Evolutionary conservation across 1,140 invertebrate species (phyloP), one percentile per base, ranked within the genome.

Genomic region (Psix sp.): DNA sequence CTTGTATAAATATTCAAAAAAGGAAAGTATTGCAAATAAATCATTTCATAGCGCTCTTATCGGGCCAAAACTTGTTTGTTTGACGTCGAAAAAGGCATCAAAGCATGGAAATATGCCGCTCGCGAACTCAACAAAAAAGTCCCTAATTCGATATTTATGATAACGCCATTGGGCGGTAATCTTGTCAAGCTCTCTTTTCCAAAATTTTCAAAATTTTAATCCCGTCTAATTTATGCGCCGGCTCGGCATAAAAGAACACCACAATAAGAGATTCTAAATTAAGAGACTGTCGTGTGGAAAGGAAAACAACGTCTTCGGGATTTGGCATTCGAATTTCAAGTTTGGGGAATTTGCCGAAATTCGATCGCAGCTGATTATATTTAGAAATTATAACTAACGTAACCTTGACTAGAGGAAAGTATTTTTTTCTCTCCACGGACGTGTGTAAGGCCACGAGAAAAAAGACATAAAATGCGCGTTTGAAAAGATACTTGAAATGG

Each of bases 51-150:
- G 49, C 49, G 21, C 26, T 56, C 17, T 48, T 65, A 65, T 65
- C 49, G 13, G 29, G 21, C 42, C 46, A 65, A 65, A 65, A 65
- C 49, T 65, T 65, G 62, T 65, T 65, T 65, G 62, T 56, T 65
- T 48, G 35, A 33, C 48, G 36, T 20, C 26, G 36, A 42, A 48
- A 60, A 48, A 49, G 42, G 21, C 45, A 16, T 2, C 38, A 29
- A 51, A 51, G 52, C 59, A 45, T 18, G 18, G 29, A 49, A 62
- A 62, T 33, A 42, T 42, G 4, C 11, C 24, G 5, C 18, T 35
- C 13, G 42, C 60, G 35, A 29, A 56, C 31, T 17, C 11, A 40
- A 11, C 24, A 38, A 62, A 17, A 18, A 10, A 38, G 26, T 9
- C 48, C 46, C 49, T 46, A 65, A 54, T 46, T 56, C 36, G 36